Evolutionary conservation across 1,140 invertebrate genomes (phyloP).

Genomic region (Brevipalpus yothersi): DNA sequence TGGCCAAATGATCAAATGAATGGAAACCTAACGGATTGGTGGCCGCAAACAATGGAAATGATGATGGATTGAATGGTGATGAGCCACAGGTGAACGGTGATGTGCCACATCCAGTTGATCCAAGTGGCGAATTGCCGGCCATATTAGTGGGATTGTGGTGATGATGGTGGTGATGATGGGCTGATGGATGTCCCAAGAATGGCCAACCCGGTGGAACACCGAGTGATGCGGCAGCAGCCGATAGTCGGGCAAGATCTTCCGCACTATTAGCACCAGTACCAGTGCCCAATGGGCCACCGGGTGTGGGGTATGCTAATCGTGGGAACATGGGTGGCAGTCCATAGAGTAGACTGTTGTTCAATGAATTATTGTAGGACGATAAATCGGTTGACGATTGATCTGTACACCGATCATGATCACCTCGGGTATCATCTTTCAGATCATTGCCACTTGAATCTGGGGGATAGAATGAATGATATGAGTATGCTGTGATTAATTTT

Average conservation of each 20-base stretch:
- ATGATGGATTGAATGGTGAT: slow-evolving; percentile 1
- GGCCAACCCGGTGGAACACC: neutral
- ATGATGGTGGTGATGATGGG: neutral
- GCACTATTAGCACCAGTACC: neutral
- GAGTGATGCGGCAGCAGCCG: neutral
- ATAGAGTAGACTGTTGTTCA: slow-evolving; percentile 2
- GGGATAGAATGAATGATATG: neutral
- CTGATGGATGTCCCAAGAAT: neutral
- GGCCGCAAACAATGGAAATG: neutral
- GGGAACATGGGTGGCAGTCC: neutral
- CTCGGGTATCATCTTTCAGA: neutral
- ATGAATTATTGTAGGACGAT: neutral
- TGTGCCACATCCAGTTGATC: neutral
- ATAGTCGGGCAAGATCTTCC: neutral
- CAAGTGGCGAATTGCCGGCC: too few relatives aligned
- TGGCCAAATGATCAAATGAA: slow-evolving; percentile 1
- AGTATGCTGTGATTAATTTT: too few relatives aligned
- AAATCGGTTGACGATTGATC: neutral
- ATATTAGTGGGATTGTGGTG: neutral
- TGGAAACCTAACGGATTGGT: slow-evolving; percentile 2
- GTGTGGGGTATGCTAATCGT: neutral
- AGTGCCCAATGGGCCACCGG: neutral
- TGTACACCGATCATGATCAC: neutral
- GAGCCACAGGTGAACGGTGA: neutral
- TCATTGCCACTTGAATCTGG: neutral